Evolutionary conservation across 64 coral and sea anemone species (phyloP).

Genomic region (Orbicella faveolata): DNA sequence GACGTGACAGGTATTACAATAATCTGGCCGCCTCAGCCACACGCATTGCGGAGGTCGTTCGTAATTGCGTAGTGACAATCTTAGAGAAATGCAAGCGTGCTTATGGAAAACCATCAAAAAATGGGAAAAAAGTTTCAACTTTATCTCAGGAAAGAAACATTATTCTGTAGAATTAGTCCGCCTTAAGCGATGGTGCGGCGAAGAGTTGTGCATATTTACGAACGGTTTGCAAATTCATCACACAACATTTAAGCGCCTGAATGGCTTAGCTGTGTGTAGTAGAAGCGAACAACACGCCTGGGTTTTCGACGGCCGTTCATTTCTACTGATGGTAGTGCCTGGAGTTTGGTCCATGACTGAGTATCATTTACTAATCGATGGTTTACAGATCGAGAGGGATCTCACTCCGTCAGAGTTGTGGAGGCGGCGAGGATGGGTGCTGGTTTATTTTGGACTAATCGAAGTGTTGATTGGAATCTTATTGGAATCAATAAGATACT

Average conservation of each 20-base stretch:
- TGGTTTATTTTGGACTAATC: conserved; percentile 13
- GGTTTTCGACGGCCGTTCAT: conserved; percentile 13
- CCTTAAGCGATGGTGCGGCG: conserved; percentile 23
- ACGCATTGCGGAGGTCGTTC: not conserved
- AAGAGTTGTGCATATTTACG: conserved; percentile 22
- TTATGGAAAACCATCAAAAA: conserved; percentile 13
- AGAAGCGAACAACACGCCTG: conserved; percentile 16
- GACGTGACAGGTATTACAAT: too few relatives aligned
- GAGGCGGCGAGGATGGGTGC: conserved; percentile 17
- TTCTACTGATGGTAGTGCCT: conserved; percentile 28
- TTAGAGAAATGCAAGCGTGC: not conserved
- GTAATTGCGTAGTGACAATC: not conserved
- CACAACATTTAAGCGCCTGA: conserved; percentile 19
- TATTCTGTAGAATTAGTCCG: conserved; percentile 35
- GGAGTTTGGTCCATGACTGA: conserved; percentile 3
- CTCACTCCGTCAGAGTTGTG: not conserved
- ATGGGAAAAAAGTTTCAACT: conserved; percentile 31
- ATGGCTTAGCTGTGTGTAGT: conserved; percentile 29
- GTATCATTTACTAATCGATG: conserved; percentile 40
- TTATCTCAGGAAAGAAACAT: not conserved
- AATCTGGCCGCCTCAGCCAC: not conserved
- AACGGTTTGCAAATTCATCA: conserved; percentile 13
- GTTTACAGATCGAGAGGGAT: not conserved
- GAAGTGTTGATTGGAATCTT: conserved; percentile 17
- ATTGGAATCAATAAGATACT: conserved; percentile 26